A percentile compares a stretch with the other conserved stretches of the same genome.
Evolutionary conservation across 2,888 invertebrate genomes (phyloP).

Genomic region (Phragmatobia fuliginosa): DNA sequence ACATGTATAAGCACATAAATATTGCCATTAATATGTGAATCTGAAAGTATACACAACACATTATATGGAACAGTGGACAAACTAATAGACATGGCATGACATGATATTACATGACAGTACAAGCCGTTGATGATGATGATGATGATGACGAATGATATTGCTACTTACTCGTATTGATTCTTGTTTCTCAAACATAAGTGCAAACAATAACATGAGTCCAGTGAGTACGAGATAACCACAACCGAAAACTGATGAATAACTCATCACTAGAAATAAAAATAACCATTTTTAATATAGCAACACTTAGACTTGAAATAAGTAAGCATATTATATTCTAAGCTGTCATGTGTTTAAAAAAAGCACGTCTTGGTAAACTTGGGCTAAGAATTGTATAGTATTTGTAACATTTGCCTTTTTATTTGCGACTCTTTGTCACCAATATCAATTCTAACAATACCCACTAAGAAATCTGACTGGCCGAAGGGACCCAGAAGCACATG

Average conservation of each 20-base stretch:
- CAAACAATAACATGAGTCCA: constrained; percentile 36
- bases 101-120: too few species aligned
- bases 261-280: constrained; percentile 34
- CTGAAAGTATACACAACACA: too few species aligned
- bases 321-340: neutral
- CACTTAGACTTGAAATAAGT: neutral
- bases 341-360: neutral
- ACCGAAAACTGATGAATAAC: constrained; percentile 34
- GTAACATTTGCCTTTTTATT: neutral
- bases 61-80: too few species aligned
- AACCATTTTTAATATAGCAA: neutral
- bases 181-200: constrained; percentile 30
- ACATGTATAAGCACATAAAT: constrained; percentile 45
- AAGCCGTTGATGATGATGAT: too few species aligned
- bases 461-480: neutral
- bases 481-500: neutral
- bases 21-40: constrained; percentile 35
- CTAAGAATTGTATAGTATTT: too few species aligned
- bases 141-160: too few species aligned
- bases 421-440: neutral
- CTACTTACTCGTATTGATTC: constrained; percentile 37
- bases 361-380: too few species aligned
- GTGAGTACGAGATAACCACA: constrained; percentile 23
- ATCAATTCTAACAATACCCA: neutral
- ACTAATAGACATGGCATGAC: too few species aligned